These are phyloP conservation scores for Macrobrachium nipponense DNA, from an alignment of 1,140 invertebrate species.

Conservation along the genomic window DNA sequence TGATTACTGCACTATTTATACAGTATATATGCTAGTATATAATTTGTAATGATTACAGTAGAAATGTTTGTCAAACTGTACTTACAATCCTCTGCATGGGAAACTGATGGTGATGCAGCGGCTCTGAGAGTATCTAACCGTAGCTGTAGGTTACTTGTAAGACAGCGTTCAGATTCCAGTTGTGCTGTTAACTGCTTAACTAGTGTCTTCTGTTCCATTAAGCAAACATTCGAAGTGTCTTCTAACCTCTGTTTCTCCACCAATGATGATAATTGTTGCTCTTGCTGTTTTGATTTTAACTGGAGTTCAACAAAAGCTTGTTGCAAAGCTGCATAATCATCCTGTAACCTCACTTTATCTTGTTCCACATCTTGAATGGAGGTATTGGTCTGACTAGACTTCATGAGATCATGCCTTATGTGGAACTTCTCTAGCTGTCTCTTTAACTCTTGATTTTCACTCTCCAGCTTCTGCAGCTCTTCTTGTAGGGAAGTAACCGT, in stretches of 20 bases:
- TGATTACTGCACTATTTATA: too few relatives aligned
- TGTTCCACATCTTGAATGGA: too few relatives aligned
- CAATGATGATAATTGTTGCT: background rate
- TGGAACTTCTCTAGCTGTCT: too few relatives aligned
- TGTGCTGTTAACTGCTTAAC: constrained; percentile 40
- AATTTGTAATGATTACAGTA: too few relatives aligned
- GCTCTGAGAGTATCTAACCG: constrained; percentile 21
- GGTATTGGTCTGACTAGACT: too few relatives aligned
- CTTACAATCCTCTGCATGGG: constrained; percentile 48
- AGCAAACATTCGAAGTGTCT: background rate
- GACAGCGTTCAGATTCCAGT: constrained; percentile 40
- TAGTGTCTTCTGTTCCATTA: background rate
- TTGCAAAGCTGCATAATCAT: too few relatives aligned
- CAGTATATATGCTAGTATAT: too few relatives aligned
- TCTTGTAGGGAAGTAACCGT: constrained; percentile 31
- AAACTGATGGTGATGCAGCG: constrained; percentile 20
- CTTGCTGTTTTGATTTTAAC: background rate
- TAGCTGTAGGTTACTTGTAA: constrained; percentile 36
- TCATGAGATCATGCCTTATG: too few relatives aligned
- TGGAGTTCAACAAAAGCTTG: too few relatives aligned
- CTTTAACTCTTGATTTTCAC: background rate
- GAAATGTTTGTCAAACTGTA: background rate
- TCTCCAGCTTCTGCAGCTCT: constrained; percentile 7
- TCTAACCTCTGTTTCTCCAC: background rate
- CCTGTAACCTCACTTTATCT: too few relatives aligned